phyloP scores from a whole-genome alignment of 2,888 invertebrate species.

The Bombylius major region DNA sequence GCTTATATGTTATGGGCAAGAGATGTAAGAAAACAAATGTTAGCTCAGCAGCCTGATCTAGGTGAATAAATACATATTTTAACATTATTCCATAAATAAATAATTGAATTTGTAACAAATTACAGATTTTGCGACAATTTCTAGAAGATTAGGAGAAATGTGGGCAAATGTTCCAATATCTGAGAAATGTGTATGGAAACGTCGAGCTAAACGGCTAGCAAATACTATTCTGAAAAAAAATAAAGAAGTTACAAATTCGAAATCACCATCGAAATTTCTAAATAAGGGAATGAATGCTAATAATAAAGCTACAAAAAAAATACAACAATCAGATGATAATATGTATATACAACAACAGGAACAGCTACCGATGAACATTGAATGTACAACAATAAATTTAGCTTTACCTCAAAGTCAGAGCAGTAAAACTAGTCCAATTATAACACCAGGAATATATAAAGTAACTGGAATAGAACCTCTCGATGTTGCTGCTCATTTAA shows the following conservation, averaged over 20 bases:
- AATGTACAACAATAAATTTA: neutral
- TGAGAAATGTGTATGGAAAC: constrained; percentile 62
- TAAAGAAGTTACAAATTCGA: neutral
- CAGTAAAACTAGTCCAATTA: constrained; percentile 18
- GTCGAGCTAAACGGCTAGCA: constrained; percentile 61
- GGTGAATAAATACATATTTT: constrained; percentile 2
- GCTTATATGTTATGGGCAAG: constrained; percentile 89
- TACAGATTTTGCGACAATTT: constrained; percentile 66
- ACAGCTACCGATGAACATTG: neutral
- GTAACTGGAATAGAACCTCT: constrained; percentile 65
- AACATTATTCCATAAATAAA: too few relatives aligned
- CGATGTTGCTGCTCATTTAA: constrained; percentile 86
- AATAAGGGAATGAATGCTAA: constrained; percentile 4
- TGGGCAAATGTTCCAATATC: constrained; percentile 69
- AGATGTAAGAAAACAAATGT: constrained; percentile 61
- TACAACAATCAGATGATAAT: neutral
- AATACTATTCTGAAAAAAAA: constrained; percentile 9
- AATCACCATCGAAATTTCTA: constrained; percentile 9
- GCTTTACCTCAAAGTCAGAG: neutral
- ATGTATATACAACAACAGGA: neutral
- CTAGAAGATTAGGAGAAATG: constrained; percentile 73
- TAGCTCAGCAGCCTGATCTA: constrained; percentile 58
- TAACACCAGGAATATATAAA: constrained; percentile 39
- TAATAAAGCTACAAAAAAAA: neutral
- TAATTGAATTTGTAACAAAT: neutral